A percentile compares a stretch with the other conserved stretches of the same genome.
These are phyloP conservation scores for Micropterix aruncella DNA, from an alignment of 2,888 invertebrate genomes.

Conservation along the genomic window DNA sequence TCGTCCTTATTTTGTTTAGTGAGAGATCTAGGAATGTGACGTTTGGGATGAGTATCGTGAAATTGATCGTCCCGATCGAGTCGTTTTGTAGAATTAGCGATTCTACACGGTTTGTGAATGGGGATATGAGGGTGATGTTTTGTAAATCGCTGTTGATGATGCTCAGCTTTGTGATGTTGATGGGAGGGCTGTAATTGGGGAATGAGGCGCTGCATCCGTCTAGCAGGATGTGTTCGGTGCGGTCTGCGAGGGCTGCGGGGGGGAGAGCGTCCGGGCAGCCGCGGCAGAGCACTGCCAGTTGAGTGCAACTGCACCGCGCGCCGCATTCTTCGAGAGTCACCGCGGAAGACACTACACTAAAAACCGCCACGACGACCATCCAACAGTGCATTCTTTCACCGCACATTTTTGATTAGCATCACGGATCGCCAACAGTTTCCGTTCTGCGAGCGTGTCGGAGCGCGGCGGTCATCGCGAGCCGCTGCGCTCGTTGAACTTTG, in stretches of 20 bases:
- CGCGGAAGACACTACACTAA: slow-evolving; percentile 8
- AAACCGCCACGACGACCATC: slow-evolving; percentile 2
- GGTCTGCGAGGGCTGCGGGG: slow-evolving; percentile 4
- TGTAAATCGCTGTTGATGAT: slow-evolving; percentile 6
- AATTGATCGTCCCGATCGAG: slow-evolving; percentile 7
- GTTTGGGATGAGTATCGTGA: slow-evolving; percentile 15
- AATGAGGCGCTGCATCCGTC: slow-evolving; percentile 5
- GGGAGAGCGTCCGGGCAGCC: slow-evolving; percentile 11
- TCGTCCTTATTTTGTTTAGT: slow-evolving; percentile 35
- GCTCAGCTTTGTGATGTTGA: slow-evolving; percentile 10
- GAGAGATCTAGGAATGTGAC: slow-evolving; percentile 46
- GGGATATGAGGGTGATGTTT: slow-evolving; percentile 1
- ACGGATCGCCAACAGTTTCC: too few species aligned
- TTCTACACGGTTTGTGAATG: slow-evolving; percentile 5
- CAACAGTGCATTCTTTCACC: neutral
- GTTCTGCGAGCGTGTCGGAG: too few species aligned
- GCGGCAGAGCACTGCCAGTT: slow-evolving; percentile 7
- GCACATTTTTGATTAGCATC: too few species aligned
- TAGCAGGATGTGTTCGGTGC: slow-evolving; percentile 8
- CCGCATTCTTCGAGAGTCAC: slow-evolving; percentile 4
- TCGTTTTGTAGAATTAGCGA: slow-evolving; percentile 10
- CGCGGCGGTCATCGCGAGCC: too few species aligned
- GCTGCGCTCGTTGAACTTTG: too few species aligned
- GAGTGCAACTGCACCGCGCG: slow-evolving; percentile 8
- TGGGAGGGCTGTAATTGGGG: neutral